Percentiles rank a stretch among this genome's conserved stretches.
Evolutionary conservation across 2,888 invertebrate genomes (phyloP).

Genomic region (Drosophila emarginata): DNA sequence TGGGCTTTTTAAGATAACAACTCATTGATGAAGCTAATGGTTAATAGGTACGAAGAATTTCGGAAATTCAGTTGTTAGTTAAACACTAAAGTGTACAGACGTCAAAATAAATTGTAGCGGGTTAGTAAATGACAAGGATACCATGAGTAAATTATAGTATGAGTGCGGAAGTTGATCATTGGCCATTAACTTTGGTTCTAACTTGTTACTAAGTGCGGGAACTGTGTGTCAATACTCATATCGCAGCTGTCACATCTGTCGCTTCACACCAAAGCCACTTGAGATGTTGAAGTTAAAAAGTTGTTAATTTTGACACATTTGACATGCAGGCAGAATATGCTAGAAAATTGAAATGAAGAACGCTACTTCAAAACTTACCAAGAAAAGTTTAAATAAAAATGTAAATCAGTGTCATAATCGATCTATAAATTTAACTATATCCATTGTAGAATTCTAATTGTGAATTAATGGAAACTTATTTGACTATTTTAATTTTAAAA

Average conservation of each 20-base stretch:
- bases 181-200: not conserved
- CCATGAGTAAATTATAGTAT: not conserved
- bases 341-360: not conserved
- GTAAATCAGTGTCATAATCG: no score
- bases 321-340: not conserved
- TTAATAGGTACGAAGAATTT: not conserved
- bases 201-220: not conserved
- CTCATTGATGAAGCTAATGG: not conserved
- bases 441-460: no score
- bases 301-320: not conserved
- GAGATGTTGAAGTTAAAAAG: not conserved
- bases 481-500: no score
- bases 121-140: not conserved
- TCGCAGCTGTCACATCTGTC: slow-evolving; percentile 10
- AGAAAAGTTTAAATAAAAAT: not conserved
- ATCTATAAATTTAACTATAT: no score
- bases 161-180: not conserved
- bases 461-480: no score
- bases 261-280: not conserved
- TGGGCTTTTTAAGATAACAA: slow-evolving; percentile 1
- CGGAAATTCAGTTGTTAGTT: slow-evolving; percentile 1
- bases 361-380: not conserved
- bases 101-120: not conserved
- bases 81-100: not conserved
- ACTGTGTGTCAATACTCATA: not conserved